Percentiles rank a stretch among this genome's conserved stretches.
Conservation (phyloP, 2,888 invertebrate species). For the Luffia ferchaultella region DNA sequence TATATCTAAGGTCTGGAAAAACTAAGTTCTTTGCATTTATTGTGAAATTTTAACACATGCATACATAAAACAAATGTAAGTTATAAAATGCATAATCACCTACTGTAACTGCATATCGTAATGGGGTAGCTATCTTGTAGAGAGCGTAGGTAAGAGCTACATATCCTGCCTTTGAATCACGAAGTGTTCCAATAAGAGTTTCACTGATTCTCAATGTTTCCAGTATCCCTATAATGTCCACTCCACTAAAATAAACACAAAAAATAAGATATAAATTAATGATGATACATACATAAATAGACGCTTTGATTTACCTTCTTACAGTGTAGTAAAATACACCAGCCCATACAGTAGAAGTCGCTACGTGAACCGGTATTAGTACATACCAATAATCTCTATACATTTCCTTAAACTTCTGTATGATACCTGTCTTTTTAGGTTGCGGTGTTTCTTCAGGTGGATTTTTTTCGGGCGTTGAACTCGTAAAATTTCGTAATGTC, state of each 20-base stretch:
- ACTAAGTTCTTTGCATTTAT: neutral
- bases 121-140: slow-evolving; percentile 92
- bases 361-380: slow-evolving; percentile 89
- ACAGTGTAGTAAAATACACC: slow-evolving; percentile 87
- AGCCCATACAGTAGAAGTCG: slow-evolving; percentile 90
- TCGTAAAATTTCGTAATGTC: slow-evolving; percentile 19
- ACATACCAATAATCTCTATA: slow-evolving; percentile 98
- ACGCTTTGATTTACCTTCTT: slow-evolving; percentile 70
- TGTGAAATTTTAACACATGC: neutral
- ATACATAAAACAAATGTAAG: neutral
- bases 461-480: neutral
- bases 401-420: slow-evolving; percentile 88
- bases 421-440: slow-evolving; percentile 66
- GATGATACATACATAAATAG: neutral
- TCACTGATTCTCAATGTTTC: slow-evolving; percentile 83
- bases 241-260: slow-evolving; percentile 74
- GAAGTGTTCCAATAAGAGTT: slow-evolving; percentile 76
- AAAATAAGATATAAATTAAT: slow-evolving; percentile 1
- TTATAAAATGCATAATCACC: slow-evolving; percentile 60
- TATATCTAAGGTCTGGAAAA: neutral
- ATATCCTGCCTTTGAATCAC: slow-evolving; percentile 85
- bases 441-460: slow-evolving; percentile 19
- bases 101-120: slow-evolving; percentile 91
- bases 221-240: slow-evolving; percentile 85
- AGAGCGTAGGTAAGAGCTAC: slow-evolving; percentile 89